phyloP scores from a whole-genome alignment of 2,888 invertebrate genomes.

The Chloroclystis v-ata region DNA sequence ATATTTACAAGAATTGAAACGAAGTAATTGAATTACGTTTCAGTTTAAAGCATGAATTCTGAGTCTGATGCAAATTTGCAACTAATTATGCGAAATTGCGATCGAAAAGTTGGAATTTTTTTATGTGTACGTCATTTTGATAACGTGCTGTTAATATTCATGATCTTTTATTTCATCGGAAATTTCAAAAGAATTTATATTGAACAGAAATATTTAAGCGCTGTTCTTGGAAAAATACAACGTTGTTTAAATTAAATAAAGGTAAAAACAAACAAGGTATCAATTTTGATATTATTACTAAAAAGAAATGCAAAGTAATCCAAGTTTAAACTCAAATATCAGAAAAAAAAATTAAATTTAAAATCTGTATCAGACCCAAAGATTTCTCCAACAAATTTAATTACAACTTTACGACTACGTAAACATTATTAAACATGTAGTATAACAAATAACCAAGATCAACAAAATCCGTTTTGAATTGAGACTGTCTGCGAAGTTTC shows the following conservation, averaged over 20 bases:
- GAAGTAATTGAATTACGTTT: conserved; percentile 65
- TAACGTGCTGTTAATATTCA: too few species aligned
- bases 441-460: conserved; percentile 45
- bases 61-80: conserved; percentile 25
- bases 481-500: conserved; percentile 39
- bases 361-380: conserved; percentile 30
- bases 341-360: background rate
- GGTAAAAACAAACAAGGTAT: too few species aligned
- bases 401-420: conserved; percentile 49
- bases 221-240: too few species aligned
- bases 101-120: background rate
- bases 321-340: too few species aligned
- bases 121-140: too few species aligned
- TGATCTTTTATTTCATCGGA: too few species aligned
- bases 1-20: conserved; percentile 67
- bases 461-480: conserved; percentile 44
- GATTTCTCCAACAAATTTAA: conserved; percentile 28
- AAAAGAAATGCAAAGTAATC: background rate
- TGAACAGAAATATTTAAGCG: too few species aligned
- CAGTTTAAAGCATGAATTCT: conserved; percentile 38
- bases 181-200: too few species aligned
- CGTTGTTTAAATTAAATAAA: too few species aligned
- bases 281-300: too few species aligned
- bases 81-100: too few species aligned
- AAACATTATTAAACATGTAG: conserved; percentile 47